Conservation (phyloP, 2,888 invertebrate genomes). For the Acronicta aceris region DNA sequence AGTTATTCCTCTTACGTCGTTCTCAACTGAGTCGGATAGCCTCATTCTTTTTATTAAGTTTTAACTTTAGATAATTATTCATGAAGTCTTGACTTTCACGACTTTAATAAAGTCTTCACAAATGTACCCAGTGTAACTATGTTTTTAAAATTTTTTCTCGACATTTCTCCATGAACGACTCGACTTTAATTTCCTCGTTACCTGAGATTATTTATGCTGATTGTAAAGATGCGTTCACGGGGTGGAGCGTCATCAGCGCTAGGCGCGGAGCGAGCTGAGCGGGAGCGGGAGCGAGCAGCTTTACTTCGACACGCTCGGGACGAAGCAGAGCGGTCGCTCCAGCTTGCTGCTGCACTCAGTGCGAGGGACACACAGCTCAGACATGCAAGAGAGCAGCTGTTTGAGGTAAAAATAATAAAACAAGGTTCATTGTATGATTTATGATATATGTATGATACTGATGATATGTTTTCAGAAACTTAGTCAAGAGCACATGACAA, state of each 20-base stretch:
- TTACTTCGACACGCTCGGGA: slow-evolving; percentile 96
- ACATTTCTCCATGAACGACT: neutral
- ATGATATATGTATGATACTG: no score
- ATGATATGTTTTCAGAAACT: neutral
- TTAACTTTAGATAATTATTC: slow-evolving; percentile 34
- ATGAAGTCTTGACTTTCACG: slow-evolving; percentile 24
- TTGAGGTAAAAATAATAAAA: slow-evolving; percentile 89
- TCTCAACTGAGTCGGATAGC: slow-evolving; percentile 17
- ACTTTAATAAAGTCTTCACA: slow-evolving; percentile 19
- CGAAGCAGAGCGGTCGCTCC: slow-evolving; percentile 96
- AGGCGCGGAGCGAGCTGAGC: slow-evolving; percentile 90
- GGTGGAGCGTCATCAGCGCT: slow-evolving; percentile 93
- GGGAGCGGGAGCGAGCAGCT: slow-evolving; percentile 96
- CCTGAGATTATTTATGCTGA: slow-evolving; percentile 12
- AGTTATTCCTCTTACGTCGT: slow-evolving; percentile 35
- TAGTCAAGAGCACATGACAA: neutral
- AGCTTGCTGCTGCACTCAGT: slow-evolving; percentile 96
- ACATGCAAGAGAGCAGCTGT: slow-evolving; percentile 95
- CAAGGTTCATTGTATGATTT: neutral
- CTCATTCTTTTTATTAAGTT: slow-evolving; percentile 24
- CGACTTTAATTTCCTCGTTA: neutral
- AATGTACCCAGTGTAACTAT: slow-evolving; percentile 13
- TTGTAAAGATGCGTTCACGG: slow-evolving; percentile 90
- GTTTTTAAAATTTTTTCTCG: slow-evolving; percentile 6
- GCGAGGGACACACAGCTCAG: slow-evolving; percentile 95